These are phyloP conservation scores for Phoeniculus purpureus DNA, from an alignment of 2,797 vertebrate species.

Conservation along the genomic window DNA sequence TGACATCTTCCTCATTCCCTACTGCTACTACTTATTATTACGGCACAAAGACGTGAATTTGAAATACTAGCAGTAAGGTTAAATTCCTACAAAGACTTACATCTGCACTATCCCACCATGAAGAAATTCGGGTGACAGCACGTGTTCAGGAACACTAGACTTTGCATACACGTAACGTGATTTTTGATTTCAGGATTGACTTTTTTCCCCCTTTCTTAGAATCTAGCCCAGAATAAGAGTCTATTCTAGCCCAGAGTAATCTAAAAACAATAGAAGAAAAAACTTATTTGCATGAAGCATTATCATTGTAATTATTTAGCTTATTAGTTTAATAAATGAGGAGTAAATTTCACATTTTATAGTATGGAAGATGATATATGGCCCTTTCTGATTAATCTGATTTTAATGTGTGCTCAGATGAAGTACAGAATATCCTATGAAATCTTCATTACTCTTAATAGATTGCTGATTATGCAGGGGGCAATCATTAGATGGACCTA, in stretches of 20 bases:
- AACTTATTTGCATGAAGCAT: neutral
- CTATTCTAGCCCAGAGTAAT: neutral
- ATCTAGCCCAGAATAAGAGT: neutral
- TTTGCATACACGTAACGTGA: neutral
- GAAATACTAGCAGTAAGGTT: neutral
- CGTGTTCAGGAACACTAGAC: neutral
- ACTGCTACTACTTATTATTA: neutral
- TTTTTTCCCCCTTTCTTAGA: neutral
- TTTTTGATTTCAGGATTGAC: neutral
- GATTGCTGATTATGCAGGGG: slow-evolving; percentile 43
- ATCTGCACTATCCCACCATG: neutral
- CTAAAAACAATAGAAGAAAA: neutral
- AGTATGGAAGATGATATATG: slow-evolving; percentile 10
- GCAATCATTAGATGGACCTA: slow-evolving; percentile 12
- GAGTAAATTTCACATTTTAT: neutral
- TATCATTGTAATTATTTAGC: neutral
- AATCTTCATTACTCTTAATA: slow-evolving; percentile 52
- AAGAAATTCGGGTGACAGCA: neutral
- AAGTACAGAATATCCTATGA: slow-evolving; percentile 37
- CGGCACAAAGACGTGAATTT: neutral
- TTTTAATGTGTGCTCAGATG: slow-evolving; percentile 38
- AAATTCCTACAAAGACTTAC: neutral
- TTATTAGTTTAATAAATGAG: neutral
- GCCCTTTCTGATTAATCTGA: slow-evolving; percentile 41
- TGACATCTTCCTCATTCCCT: neutral